Conservation (phyloP, 2,113 vertebrate genomes). For the Phasianus colchicus region DNA sequence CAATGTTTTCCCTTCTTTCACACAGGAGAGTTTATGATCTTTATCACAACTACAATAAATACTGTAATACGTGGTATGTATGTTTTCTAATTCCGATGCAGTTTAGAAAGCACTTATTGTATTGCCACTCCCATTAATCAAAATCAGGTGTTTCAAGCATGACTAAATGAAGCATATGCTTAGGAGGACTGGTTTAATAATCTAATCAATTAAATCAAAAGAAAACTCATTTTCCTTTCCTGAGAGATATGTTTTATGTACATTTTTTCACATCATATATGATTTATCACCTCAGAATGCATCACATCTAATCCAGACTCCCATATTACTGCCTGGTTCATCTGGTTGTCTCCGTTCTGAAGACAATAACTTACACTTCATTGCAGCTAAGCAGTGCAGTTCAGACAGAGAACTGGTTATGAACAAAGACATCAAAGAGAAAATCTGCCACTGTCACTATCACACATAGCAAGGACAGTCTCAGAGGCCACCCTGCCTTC, state of each 20-base stretch:
- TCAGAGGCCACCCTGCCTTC: background rate
- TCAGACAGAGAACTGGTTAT: background rate
- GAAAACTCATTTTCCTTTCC: background rate
- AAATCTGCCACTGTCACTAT: background rate
- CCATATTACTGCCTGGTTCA: background rate
- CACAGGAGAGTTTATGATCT: background rate
- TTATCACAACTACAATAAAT: background rate
- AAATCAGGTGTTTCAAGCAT: background rate
- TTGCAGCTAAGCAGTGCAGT: background rate
- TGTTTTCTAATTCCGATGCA: background rate
- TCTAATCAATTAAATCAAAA: background rate
- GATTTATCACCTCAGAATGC: background rate
- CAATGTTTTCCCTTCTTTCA: background rate
- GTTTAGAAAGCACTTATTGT: background rate
- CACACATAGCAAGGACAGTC: background rate
- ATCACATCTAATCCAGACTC: background rate
- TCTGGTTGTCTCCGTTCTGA: background rate
- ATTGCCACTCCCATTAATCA: background rate
- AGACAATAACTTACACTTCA: background rate
- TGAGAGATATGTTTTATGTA: background rate
- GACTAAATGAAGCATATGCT: background rate
- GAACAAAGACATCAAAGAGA: background rate
- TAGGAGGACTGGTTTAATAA: background rate
- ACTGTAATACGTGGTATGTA: background rate
- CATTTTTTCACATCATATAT: background rate